Evolutionary conservation across 2,797 vertebrate genomes (phyloP), one percentile per base, ranked within the genome.

Genomic region (Harpagifer antarcticus): DNA sequence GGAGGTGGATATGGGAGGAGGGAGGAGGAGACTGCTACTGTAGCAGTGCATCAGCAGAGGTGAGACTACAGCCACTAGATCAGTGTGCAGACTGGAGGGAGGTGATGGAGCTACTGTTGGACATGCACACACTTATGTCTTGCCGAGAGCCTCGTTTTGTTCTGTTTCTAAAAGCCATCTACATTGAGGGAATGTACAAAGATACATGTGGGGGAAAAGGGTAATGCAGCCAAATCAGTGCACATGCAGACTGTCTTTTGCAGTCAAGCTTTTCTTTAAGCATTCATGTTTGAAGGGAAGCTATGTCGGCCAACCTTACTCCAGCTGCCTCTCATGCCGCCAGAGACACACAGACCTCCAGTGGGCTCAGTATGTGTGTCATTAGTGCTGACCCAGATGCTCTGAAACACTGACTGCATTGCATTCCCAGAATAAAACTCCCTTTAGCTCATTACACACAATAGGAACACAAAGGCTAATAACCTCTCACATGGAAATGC

Each of bases 371-470:
- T 87, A 84, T 88, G 86, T 87, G 87, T 90, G 91, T 88, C 85
- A 90, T 90, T 91, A 91, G 83, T 88, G 84, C 90, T 92, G 90
- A 92, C 92, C 92, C 91, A 92, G 89, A 93, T 91, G 92, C 88
- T 91, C 87, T 69, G 62, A 77, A 87, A 91, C 78, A 72, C 83
- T 76, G 83, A 87, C 75, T 83, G 83, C 84, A 66, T 40, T 83
- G 76, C 80, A 81, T 69, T 72, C 72, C 81, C 86, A 79, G 57
- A 88, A 88, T 79, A 81, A 55, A 55, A 74, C 58, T 78, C 70
- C 68, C 76, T 20, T 19, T 40, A 69, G 50, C 81, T 64, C 63
- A 66, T 63, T 72, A 67, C 75, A 63, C 27, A 64, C 45, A 68
- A 59, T 16, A 15, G 59, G 37, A 74, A 42, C 17, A 16, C 62